Conservation (phyloP, 2,797 vertebrate species). For the Rhinella marina region DNA sequence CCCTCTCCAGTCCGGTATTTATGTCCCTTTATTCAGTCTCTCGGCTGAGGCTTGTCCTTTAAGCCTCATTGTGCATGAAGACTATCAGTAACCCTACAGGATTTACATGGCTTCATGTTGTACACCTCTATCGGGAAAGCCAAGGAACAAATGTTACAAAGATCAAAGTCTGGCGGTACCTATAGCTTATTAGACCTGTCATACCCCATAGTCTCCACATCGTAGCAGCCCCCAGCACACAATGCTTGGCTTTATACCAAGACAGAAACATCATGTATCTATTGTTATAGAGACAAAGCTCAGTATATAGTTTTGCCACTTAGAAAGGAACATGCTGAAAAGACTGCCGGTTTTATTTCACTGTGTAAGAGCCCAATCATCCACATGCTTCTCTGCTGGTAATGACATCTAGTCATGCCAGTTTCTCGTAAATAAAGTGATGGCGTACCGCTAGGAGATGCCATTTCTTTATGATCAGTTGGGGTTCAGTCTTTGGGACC, state of each 20-base stretch:
- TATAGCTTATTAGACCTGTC: background rate
- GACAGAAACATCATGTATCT: background rate
- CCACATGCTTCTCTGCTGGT: background rate
- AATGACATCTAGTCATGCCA: too few relatives aligned
- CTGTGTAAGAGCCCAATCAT: background rate
- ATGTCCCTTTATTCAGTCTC: slow-evolving; percentile 19
- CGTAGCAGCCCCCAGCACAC: background rate
- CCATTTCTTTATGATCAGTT: background rate
- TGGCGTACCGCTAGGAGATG: background rate
- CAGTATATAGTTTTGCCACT: background rate
- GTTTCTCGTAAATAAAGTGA: background rate
- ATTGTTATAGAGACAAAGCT: background rate
- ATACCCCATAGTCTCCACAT: background rate
- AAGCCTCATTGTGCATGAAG: slow-evolving; percentile 32
- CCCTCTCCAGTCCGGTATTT: slow-evolving; percentile 38
- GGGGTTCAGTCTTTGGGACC: background rate
- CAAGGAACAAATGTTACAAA: background rate
- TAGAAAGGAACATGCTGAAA: background rate
- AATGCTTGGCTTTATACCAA: background rate
- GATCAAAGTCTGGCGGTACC: background rate
- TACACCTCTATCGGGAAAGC: background rate
- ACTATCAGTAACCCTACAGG: slow-evolving; percentile 23
- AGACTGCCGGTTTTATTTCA: background rate
- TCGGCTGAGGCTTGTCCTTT: slow-evolving; percentile 17
- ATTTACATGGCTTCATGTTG: slow-evolving; percentile 14